A percentile compares a stretch with the other conserved stretches of the same genome.
These are phyloP conservation scores for Lamellibrachia luymesi DNA, from an alignment of 1,140 invertebrate species.

Conservation along the genomic window DNA sequence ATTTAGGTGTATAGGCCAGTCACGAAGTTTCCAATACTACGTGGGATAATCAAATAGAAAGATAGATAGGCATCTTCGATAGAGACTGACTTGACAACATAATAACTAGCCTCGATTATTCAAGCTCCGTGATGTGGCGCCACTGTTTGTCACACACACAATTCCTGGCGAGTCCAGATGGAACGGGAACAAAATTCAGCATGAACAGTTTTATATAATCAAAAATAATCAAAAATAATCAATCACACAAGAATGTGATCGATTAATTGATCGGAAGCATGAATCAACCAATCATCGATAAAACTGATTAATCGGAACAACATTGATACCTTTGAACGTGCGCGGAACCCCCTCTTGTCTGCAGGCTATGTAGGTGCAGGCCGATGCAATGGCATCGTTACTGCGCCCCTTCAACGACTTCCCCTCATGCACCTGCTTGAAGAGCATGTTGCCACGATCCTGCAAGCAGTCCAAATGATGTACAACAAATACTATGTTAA, in stretches of 20 bases:
- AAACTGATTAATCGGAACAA: not conserved
- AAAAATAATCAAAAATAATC: not conserved
- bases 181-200: not conserved
- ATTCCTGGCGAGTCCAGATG: too few species aligned
- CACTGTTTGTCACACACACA: too few species aligned
- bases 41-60: too few species aligned
- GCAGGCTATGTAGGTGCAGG: slow-evolving; percentile 98
- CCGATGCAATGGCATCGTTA: slow-evolving; percentile 97
- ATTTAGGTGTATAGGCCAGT: too few species aligned
- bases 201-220: not conserved
- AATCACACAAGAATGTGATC: too few species aligned
- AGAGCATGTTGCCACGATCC: slow-evolving; percentile 92
- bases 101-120: too few species aligned
- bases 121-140: too few species aligned
- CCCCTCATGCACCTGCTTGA: slow-evolving; percentile 94
- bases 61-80: too few species aligned
- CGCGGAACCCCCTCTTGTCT: slow-evolving; percentile 96
- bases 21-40: too few species aligned
- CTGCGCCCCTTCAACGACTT: slow-evolving; percentile 91
- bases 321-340: slow-evolving; percentile 82
- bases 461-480: slow-evolving; percentile 33
- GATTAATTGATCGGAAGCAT: too few species aligned
- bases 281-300: not conserved
- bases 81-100: too few species aligned
- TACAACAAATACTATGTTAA: not conserved